Evolutionary conservation across 2,113 vertebrate genomes (phyloP).

Genomic region (Scytalopus superciliaris): DNA sequence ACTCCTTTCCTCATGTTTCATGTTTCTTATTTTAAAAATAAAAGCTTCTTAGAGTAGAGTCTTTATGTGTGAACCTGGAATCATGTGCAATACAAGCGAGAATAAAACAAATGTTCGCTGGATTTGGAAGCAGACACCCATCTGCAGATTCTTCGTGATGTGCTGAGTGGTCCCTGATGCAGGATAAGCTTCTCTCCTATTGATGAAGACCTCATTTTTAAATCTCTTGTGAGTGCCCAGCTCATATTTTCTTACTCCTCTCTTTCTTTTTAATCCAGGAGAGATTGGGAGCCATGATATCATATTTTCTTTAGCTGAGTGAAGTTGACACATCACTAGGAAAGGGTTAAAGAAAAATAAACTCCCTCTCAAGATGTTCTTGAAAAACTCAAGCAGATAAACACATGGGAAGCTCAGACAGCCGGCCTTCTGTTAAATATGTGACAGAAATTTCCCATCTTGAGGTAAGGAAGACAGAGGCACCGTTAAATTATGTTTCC

Average conservation of each 20-base stretch:
- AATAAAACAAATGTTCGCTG: background rate
- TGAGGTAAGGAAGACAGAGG: conserved; percentile 54
- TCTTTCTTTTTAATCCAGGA: background rate
- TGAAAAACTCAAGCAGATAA: conserved; percentile 11
- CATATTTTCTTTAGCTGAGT: background rate
- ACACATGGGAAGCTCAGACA: conserved; percentile 55
- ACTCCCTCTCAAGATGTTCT: conserved; percentile 22
- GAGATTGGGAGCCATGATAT: background rate
- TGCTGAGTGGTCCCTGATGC: background rate
- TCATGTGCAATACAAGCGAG: background rate
- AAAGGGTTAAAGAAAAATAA: conserved; percentile 64
- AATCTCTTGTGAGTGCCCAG: rapidly evolving
- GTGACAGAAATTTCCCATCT: conserved; percentile 63
- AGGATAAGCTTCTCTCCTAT: background rate
- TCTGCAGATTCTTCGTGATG: rapidly evolving
- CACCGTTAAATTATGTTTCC: conserved; percentile 68
- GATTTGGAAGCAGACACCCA: background rate
- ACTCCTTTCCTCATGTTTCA: background rate
- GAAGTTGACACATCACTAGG: background rate
- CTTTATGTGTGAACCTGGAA: background rate
- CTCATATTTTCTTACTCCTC: background rate
- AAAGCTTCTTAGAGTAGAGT: background rate
- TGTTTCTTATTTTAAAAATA: background rate
- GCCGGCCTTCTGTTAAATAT: conserved; percentile 44
- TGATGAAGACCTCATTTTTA: background rate